Percentiles rank a stretch among this genome's conserved stretches.
Evolutionary conservation across 2,888 invertebrate genomes (phyloP).

Genomic region (Carpatolechia fugitivella): DNA sequence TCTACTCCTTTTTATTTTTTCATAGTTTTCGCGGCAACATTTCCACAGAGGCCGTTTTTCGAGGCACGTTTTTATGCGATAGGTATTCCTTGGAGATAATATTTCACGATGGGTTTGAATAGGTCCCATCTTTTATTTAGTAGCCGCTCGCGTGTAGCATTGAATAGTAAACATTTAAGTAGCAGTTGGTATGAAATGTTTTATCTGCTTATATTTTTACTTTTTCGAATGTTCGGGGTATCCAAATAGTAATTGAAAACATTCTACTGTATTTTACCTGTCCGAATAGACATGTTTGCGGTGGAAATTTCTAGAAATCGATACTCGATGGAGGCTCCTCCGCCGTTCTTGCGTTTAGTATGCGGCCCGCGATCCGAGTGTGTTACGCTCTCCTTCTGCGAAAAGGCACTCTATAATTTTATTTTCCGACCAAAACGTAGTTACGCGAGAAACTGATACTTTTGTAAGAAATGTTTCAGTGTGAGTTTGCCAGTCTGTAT

Average conservation of each 20-base stretch:
- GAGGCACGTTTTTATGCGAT: constrained; percentile 21
- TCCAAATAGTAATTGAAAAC: not conserved
- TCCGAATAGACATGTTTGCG: constrained; percentile 41
- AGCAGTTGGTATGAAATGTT: not conserved
- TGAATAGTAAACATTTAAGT: not conserved
- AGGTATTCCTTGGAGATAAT: constrained; percentile 20
- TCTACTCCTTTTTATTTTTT: constrained; percentile 40
- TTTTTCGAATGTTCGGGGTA: not conserved
- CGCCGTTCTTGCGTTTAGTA: constrained; percentile 49
- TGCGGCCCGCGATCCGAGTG: constrained; percentile 56
- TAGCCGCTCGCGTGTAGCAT: constrained; percentile 7
- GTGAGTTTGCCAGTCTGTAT: constrained; percentile 43
- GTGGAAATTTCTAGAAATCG: constrained; percentile 54
- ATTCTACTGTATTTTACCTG: constrained; percentile 8
- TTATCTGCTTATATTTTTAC: not conserved
- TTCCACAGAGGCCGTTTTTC: constrained; percentile 26
- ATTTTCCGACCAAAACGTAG: constrained; percentile 75
- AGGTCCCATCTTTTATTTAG: constrained; percentile 21
- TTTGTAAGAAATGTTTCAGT: constrained; percentile 53
- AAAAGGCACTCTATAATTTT: constrained; percentile 78
- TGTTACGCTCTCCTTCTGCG: constrained; percentile 68
- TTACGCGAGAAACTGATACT: constrained; percentile 72
- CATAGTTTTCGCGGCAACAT: constrained; percentile 29
- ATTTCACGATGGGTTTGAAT: constrained; percentile 20
- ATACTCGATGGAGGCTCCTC: constrained; percentile 42